Evolutionary conservation across 2,113 vertebrate species (phyloP).

Genomic region (Hippocampus abdominalis): DNA sequence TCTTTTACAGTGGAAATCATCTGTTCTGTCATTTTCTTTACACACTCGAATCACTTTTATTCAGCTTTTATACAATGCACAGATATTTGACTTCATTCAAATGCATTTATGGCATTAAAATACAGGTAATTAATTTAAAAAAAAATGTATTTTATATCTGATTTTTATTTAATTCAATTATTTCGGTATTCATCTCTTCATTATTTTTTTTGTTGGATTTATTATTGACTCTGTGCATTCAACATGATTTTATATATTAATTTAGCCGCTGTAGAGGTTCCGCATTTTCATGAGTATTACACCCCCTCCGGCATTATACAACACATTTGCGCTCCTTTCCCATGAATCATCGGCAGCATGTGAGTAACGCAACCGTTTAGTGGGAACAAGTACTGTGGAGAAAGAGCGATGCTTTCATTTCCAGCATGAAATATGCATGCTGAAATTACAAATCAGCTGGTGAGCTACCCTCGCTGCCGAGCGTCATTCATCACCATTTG

Average conservation of each 20-base stretch:
- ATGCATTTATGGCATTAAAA: too few species aligned
- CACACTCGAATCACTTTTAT: too few species aligned
- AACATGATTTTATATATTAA: too few species aligned
- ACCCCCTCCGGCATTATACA: neutral
- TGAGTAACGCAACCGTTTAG: slow-evolving; percentile 5
- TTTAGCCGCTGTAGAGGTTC: too few species aligned
- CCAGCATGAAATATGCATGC: slow-evolving; percentile 15
- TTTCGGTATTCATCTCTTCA: too few species aligned
- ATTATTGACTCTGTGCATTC: too few species aligned
- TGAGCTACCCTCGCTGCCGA: neutral
- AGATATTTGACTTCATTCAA: too few species aligned
- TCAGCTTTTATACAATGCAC: too few species aligned
- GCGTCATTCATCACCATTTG: slow-evolving; percentile 35
- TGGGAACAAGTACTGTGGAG: slow-evolving; percentile 11
- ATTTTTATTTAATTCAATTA: too few species aligned
- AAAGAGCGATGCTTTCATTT: slow-evolving; percentile 1
- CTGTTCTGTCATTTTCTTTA: neutral
- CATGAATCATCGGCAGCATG: slow-evolving; percentile 11
- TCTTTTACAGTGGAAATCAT: neutral
- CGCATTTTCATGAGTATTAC: neutral
- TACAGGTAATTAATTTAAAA: too few species aligned
- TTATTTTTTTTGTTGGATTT: too few species aligned
- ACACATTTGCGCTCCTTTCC: neutral
- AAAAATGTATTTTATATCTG: too few species aligned
- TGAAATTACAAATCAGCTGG: slow-evolving; percentile 33